Percentiles rank a stretch among this genome's conserved stretches.
phyloP scores from a whole-genome alignment of 2,113 vertebrate species.

The Gambusia holbrooki region DNA sequence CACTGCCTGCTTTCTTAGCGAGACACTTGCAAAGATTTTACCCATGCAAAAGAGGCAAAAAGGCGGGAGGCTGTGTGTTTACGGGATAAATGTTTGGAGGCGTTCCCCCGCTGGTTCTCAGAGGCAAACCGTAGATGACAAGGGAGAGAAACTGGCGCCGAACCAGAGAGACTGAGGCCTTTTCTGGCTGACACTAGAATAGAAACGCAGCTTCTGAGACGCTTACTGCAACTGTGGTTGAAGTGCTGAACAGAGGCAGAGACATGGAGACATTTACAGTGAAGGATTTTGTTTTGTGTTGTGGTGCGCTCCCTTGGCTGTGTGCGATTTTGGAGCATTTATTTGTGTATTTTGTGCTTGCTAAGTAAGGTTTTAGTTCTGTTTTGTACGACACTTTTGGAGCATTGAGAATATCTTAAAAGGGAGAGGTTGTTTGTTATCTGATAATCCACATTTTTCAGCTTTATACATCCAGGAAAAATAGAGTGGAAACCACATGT shows the following conservation, averaged over 20 bases:
- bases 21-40: conserved; percentile 63
- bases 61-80: conserved; percentile 67
- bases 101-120: conserved; percentile 70
- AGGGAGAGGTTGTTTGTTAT: neutral
- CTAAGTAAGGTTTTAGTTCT: conserved; percentile 32
- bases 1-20: conserved; percentile 61
- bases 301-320: conserved; percentile 29
- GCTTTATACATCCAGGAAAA: neutral
- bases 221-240: conserved; percentile 56
- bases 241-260: conserved; percentile 61
- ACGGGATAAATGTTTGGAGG: conserved; percentile 74
- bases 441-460: neutral
- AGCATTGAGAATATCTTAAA: conserved; percentile 16
- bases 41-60: conserved; percentile 54
- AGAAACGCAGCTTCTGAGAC: conserved; percentile 66
- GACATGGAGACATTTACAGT: conserved; percentile 57
- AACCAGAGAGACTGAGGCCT: conserved; percentile 67
- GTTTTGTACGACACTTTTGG: conserved; percentile 21
- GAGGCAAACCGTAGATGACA: conserved; percentile 74
- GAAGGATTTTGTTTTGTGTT: conserved; percentile 41
- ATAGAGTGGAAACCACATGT: neutral
- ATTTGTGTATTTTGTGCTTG: conserved; percentile 51
- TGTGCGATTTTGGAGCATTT: conserved; percentile 60
- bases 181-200: conserved; percentile 73
- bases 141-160: conserved; percentile 56